Conservation (phyloP, 2,797 vertebrate genomes). For the Coregonus suidteri region DNA sequence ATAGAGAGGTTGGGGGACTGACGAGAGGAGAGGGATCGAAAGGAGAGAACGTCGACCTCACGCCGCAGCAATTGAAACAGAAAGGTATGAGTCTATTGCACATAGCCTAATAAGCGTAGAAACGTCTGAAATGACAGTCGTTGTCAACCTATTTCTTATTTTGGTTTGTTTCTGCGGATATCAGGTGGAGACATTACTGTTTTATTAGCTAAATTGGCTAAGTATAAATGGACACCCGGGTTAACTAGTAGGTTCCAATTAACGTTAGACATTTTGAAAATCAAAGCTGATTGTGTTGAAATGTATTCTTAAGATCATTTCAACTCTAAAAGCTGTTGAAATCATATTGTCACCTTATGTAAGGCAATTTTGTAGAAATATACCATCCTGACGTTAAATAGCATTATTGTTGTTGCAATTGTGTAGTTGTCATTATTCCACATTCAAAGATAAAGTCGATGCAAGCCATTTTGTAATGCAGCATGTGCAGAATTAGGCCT, state of each 20-base stretch:
- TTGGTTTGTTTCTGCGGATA: background rate
- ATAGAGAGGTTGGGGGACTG: constrained; percentile 51
- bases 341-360: constrained; percentile 30
- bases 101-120: constrained; percentile 47
- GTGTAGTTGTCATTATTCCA: constrained; percentile 61
- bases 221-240: background rate
- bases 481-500: constrained; percentile 78
- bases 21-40: constrained; percentile 36
- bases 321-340: constrained; percentile 21
- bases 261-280: constrained; percentile 1
- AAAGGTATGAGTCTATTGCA: constrained; percentile 64
- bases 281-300: constrained; percentile 1
- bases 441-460: constrained; percentile 58
- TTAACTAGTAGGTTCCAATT: background rate
- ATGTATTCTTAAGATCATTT: background rate
- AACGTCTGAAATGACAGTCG: constrained; percentile 57
- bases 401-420: constrained; percentile 49
- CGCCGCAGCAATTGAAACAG: constrained; percentile 51
- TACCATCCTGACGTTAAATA: background rate
- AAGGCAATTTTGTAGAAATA: constrained; percentile 27
- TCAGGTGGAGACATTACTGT: background rate
- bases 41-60: constrained; percentile 53
- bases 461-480: constrained; percentile 79
- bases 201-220: background rate
- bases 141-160: constrained; percentile 43